These are phyloP conservation scores for Sinocyclocheilus anophthalmus DNA, from an alignment of 2,113 vertebrate species.

Conservation along the genomic window DNA sequence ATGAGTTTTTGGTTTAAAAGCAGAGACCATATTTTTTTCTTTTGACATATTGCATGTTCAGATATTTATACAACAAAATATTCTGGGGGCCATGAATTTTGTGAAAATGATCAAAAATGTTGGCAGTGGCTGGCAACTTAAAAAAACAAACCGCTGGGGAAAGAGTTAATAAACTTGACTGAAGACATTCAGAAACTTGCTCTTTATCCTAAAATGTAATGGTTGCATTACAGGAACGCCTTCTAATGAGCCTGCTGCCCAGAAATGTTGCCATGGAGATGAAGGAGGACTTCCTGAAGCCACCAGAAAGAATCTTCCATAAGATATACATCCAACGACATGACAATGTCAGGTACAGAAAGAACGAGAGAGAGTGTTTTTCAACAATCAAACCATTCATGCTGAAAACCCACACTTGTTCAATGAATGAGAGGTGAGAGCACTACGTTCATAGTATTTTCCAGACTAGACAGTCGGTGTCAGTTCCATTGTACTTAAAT, in stretches of 20 bases:
- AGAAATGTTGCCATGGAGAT: slow-evolving; percentile 99
- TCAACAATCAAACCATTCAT: background rate
- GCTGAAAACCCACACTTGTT: too few species aligned
- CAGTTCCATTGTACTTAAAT: slow-evolving; percentile 44
- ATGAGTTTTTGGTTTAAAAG: too few species aligned
- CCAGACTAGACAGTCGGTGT: slow-evolving; percentile 36
- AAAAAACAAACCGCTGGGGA: too few species aligned
- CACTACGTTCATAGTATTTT: too few species aligned
- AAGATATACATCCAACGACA: slow-evolving; percentile 99
- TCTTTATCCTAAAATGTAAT: slow-evolving; percentile 27
- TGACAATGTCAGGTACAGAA: slow-evolving; percentile 95
- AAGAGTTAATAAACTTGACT: background rate
- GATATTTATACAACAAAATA: too few species aligned
- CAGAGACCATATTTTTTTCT: too few species aligned
- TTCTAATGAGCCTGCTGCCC: slow-evolving; percentile 96
- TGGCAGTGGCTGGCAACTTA: too few species aligned
- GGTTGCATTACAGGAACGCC: slow-evolving; percentile 83
- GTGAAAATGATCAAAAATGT: too few species aligned
- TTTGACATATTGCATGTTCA: too few species aligned
- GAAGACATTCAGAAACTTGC: background rate
- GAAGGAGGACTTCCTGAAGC: slow-evolving; percentile 98
- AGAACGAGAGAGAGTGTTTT: background rate
- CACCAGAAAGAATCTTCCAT: slow-evolving; percentile 97
- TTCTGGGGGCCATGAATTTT: too few species aligned
- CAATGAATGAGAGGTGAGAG: too few species aligned